phyloP scores from a whole-genome alignment of 2,888 invertebrate species.

The Hirtodrosophila alboralis region DNA sequence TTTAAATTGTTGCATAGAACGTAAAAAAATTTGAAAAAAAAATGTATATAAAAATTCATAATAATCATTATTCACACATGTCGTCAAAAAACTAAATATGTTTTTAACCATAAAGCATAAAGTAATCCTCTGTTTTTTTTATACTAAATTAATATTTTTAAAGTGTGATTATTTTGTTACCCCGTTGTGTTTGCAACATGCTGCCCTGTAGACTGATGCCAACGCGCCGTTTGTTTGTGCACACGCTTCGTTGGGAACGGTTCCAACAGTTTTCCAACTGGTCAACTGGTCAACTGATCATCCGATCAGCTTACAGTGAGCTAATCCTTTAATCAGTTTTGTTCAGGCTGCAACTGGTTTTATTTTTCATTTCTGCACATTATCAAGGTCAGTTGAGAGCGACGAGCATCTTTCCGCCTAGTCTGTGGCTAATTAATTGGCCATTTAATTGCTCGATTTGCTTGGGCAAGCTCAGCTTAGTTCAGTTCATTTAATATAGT shows the following conservation, averaged over 20 bases:
- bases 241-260: constrained; percentile 55
- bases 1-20: no score
- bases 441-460: constrained; percentile 76
- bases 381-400: constrained; percentile 64
- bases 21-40: no score
- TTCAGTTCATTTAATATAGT: no score
- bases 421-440: constrained; percentile 70
- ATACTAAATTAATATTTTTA: no score
- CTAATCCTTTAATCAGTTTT: constrained; percentile 75
- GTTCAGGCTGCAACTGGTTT: constrained; percentile 48
- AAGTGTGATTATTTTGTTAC: no score
- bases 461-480: no score
- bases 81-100: no score
- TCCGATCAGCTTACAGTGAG: constrained; percentile 44
- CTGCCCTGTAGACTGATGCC: constrained; percentile 12
- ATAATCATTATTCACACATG: no score
- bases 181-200: background rate
- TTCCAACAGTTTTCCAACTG: constrained; percentile 25
- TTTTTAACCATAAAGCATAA: no score
- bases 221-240: constrained; percentile 58
- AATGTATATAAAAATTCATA: no score
- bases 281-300: constrained; percentile 28
- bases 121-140: no score
- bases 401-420: constrained; percentile 25
- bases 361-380: constrained; percentile 16